A percentile compares a stretch with the other conserved stretches of the same genome.
Conservation (phyloP, 2,113 vertebrate genomes). For the Hydrochoerus hydrochaeris region DNA sequence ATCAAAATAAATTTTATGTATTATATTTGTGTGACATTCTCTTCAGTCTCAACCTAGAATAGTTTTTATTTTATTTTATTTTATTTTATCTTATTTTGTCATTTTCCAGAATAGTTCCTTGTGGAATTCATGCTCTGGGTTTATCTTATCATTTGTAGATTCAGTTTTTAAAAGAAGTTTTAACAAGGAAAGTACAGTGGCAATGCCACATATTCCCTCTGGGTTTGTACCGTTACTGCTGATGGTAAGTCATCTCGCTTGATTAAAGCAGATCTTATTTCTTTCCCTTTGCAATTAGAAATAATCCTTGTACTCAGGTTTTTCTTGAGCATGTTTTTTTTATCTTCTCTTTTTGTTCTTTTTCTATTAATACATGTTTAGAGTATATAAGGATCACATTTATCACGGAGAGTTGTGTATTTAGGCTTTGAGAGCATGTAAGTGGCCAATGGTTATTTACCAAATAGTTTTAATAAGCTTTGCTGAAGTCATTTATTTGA, state of each 20-base stretch:
- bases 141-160: constrained; percentile 9
- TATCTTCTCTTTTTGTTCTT: too few relatives aligned
- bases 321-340: background rate
- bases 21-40: background rate
- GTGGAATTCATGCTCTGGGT: background rate
- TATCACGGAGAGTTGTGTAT: background rate
- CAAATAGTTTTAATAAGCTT: background rate
- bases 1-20: background rate
- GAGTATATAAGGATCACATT: too few relatives aligned
- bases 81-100: background rate
- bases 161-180: background rate
- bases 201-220: background rate
- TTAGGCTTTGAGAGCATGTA: background rate
- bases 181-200: background rate
- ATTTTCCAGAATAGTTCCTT: background rate
- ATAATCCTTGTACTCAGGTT: background rate
- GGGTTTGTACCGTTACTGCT: background rate
- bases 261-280: background rate
- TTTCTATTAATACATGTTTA: too few relatives aligned
- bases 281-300: background rate
- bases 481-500: background rate
- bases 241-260: background rate
- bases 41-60: background rate
- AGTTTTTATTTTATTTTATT: background rate
- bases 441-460: background rate